Base-by-base conservation (phyloP, 2,797 vertebrate species). In the Pristis pectinata region DNA sequence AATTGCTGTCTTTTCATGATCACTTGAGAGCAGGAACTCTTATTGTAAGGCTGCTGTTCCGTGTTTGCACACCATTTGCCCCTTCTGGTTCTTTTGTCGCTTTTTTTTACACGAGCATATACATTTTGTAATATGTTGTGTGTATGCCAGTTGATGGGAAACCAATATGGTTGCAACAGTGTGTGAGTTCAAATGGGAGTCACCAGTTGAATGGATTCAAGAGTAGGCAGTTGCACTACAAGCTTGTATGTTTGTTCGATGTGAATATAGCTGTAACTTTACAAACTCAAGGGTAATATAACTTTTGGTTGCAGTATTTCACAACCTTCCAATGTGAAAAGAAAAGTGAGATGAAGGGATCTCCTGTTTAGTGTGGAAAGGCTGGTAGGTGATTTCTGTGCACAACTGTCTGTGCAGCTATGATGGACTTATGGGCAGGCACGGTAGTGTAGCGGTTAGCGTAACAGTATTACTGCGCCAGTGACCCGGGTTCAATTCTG, bases 341-440 rank as follows among this genome's bases (percentile, higher is more conserved):
- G 89, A 92, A 19, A 67, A 92, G 34, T 70, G 89, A 67, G 87
- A 22, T 64, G 30, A 61, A 53, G 59, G 4, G 27, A 9, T 44
- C 53, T 87, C 83, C 59, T 17, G 87, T 87, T 87, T 87, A 56
- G 49, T 5, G 19, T 34, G 83, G 85, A 89, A 9, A 19, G n/a
- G n/a, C 37, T 92, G 61, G 89, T 89, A 92, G 59, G 2, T 22
- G 22, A 67, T 67, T 92, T 67, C 61, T 91, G 87, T 91, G 87
- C 87, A 24, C 49, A 49, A 49, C 49, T 49, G 49, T 49, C 49
- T 49, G 49, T 3, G 49, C 49, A 49, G n/a, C n/a, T n/a, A n/a
- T n/a, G n/a, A n/a, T n/a, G n/a, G n/a, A n/a, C n/a, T n/a, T n/a
- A n/a, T n/a, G n/a, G n/a, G n/a, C n/a, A n/a, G n/a, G n/a, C n/a